Evolutionary conservation across 1,140 invertebrate genomes (phyloP).

Genomic region (Tetraneura akinire): DNA sequence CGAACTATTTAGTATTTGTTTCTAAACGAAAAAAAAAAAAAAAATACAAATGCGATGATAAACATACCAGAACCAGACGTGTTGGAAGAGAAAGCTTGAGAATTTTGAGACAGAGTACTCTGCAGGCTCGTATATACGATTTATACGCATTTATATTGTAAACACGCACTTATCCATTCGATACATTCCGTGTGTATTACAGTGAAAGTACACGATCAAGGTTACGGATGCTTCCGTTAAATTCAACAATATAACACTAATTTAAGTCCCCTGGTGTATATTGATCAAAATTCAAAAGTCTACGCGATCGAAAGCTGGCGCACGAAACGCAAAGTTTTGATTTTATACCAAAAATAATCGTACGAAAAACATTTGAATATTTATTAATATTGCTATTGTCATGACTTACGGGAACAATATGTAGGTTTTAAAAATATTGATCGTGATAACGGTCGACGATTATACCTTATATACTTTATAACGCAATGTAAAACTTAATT

Average conservation of each 20-base stretch:
- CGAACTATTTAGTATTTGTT: conserved; percentile 46
- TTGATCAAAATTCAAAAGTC: conserved; percentile 3
- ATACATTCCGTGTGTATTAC: not conserved
- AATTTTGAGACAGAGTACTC: conserved; percentile 7
- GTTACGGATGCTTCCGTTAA: conserved; percentile 1
- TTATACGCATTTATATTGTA: too few relatives aligned
- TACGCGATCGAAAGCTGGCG: too few relatives aligned
- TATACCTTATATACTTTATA: not conserved
- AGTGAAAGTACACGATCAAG: conserved; percentile 29
- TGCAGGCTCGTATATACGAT: too few relatives aligned
- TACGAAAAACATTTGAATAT: too few relatives aligned
- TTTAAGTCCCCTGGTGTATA: not conserved
- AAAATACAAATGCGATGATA: not conserved
- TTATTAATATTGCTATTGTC: too few relatives aligned
- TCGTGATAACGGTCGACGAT: too few relatives aligned
- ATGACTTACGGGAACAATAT: too few relatives aligned
- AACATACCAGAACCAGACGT: conserved; percentile 14
- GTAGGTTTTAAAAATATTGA: too few relatives aligned
- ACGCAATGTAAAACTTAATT: not conserved
- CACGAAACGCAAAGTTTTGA: too few relatives aligned
- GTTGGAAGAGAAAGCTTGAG: conserved; percentile 46
- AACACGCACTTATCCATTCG: not conserved
- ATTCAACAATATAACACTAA: too few relatives aligned
- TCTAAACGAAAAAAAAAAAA: conserved; percentile 7
- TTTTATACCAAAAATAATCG: too few relatives aligned